Percentiles rank a stretch among this genome's conserved stretches.
Conservation (phyloP, 2,888 invertebrate species). For the Conistra vaccinii region DNA sequence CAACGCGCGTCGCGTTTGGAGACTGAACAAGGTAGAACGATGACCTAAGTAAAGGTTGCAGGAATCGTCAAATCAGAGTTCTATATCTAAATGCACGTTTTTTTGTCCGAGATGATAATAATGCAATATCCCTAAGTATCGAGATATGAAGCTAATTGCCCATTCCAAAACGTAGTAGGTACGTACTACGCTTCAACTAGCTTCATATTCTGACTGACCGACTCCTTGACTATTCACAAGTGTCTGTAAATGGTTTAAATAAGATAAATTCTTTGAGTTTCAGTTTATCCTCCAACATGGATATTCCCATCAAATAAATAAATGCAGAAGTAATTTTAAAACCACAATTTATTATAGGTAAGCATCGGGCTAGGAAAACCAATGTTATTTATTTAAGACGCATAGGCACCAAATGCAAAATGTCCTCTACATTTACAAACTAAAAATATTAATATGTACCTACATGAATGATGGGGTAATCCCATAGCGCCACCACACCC, state of each 20-base stretch:
- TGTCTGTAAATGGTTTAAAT: too few relatives aligned
- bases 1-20: too few relatives aligned
- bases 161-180: too few relatives aligned
- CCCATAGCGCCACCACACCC: slow-evolving; percentile 13
- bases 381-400: not conserved
- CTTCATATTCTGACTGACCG: too few relatives aligned
- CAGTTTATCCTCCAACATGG: not conserved
- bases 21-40: too few relatives aligned
- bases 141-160: too few relatives aligned
- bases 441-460: not conserved
- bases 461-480: slow-evolving; percentile 14
- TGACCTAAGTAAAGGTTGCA: not conserved
- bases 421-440: not conserved
- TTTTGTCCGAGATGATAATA: too few relatives aligned
- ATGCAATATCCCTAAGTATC: too few relatives aligned
- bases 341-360: not conserved
- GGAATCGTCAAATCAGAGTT: not conserved
- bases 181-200: too few relatives aligned
- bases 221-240: too few relatives aligned
- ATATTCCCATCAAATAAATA: not conserved
- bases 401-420: not conserved
- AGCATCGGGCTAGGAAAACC: not conserved
- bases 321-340: not conserved
- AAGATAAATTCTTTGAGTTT: too few relatives aligned
- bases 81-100: not conserved